phyloP scores from a whole-genome alignment of 2,888 invertebrate species.

The Tholera decimalis region DNA sequence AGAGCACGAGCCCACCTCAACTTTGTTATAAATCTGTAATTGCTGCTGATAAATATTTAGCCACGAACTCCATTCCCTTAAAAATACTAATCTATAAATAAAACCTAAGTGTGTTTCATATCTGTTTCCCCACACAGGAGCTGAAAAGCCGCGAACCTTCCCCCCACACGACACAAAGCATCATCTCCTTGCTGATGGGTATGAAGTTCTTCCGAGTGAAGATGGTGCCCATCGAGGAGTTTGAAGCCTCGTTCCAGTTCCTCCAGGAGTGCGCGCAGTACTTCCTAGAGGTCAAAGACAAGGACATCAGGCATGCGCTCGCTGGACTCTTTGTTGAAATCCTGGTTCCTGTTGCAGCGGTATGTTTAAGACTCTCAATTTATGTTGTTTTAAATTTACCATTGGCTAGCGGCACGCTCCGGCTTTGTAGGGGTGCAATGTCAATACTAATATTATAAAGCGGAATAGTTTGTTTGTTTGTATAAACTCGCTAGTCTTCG shows the following conservation, averaged over 20 bases:
- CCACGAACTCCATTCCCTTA: too few relatives aligned
- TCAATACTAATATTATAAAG: too few relatives aligned
- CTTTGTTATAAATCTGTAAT: too few relatives aligned
- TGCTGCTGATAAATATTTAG: too few relatives aligned
- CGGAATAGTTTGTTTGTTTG: too few relatives aligned
- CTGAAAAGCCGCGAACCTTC: slow-evolving; percentile 96
- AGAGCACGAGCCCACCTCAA: too few relatives aligned
- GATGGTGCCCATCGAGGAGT: slow-evolving; percentile 99
- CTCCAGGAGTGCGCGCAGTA: slow-evolving; percentile 99
- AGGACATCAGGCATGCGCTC: slow-evolving; percentile 99
- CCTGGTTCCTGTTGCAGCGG: slow-evolving; percentile 99
- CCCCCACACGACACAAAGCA: slow-evolving; percentile 97
- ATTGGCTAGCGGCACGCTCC: too few relatives aligned
- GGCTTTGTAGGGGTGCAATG: too few relatives aligned
- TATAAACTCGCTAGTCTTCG: too few relatives aligned
- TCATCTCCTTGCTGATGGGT: slow-evolving; percentile 99
- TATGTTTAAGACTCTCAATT: slow-evolving; percentile 85
- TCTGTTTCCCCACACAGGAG: slow-evolving; percentile 76
- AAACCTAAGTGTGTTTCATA: not conserved
- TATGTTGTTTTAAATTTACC: not conserved
- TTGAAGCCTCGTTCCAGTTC: slow-evolving; percentile 99
- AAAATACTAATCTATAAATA: too few relatives aligned
- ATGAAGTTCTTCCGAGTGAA: slow-evolving; percentile 99
- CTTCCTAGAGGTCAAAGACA: slow-evolving; percentile 99
- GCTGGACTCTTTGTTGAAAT: slow-evolving; percentile 99